Base-by-base conservation (phyloP, 2,113 vertebrate genomes). In the Sphaerodactylus townsendi region DNA sequence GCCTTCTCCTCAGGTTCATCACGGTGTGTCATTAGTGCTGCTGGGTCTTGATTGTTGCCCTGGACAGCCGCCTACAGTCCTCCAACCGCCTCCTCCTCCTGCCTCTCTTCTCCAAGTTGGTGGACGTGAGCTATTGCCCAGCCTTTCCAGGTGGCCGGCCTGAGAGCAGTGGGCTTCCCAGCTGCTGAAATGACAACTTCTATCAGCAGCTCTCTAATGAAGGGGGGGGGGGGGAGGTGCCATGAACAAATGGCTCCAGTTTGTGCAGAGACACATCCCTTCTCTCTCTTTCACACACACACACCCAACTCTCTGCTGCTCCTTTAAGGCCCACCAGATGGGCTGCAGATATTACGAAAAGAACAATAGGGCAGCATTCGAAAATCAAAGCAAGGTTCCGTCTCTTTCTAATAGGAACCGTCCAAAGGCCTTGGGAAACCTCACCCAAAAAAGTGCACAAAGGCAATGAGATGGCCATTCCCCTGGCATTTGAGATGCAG, bases 151-250 rank as follows among this genome's bases (percentile, higher is more conserved):
- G 93, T 94, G 92, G 94, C 90, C 84, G 70, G 86, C 81, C 92
- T 91, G 83, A 81, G 85, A 83, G 87, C 91, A 73, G 83, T 83
- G 88, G 85, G 75, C 86, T 90, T 87, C 37, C 53, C 19, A 89
- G 80, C 88, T 90, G 85, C 53, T 35, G 76, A 92, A 48, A 90
- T 77, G 95, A 96, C 93, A 92, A 92, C 66, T 92, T 90, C 95
- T 92, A 93, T 96, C 93, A 93, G 91, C 92, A 93, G 84, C 88
- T 89, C 81, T 87, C 91, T 93, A 93, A 95, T 94, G 91, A 94
- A 93, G 89, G 91, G 91, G 86, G 85, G 79, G 92, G 50, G 50
- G 50, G 19, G 2, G n/a, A n/a, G n/a, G 4, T 93, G 85, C 79
- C 83, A 68, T 77, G 84, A 91, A 91, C 89, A 79, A 89, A 81